These are phyloP conservation scores for Notarius lentiginosus DNA, from an alignment of 2,113 vertebrate genomes.

Conservation along the genomic window DNA sequence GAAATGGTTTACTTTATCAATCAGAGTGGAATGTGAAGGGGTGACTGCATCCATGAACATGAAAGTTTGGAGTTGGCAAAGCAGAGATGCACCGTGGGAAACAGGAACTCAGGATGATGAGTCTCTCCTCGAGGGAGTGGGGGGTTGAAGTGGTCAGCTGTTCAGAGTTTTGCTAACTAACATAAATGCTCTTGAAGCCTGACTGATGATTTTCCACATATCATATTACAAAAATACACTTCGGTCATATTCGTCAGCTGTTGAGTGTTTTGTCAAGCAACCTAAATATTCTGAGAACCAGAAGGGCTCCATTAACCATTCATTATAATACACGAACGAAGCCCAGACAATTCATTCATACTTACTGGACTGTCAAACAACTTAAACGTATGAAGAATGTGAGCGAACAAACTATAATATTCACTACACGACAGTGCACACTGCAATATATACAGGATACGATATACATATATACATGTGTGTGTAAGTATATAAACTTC, in stretches of 20 bases:
- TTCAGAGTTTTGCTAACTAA: constrained; percentile 8
- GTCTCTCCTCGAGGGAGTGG: constrained; percentile 32
- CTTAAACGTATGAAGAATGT: neutral
- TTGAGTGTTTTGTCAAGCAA: neutral
- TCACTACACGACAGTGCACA: neutral
- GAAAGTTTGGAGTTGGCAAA: neutral
- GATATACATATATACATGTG: too few species aligned
- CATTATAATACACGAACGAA: neutral
- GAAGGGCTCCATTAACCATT: neutral
- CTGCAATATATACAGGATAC: too few species aligned
- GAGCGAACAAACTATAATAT: neutral
- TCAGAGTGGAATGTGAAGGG: constrained; percentile 8
- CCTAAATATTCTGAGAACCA: neutral
- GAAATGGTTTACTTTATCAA: constrained; percentile 31
- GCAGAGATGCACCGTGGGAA: constrained; percentile 45
- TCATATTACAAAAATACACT: neutral
- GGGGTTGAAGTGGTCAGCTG: constrained; percentile 16
- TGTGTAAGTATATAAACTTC: too few species aligned
- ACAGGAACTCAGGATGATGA: constrained; percentile 43
- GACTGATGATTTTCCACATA: constrained; percentile 12
- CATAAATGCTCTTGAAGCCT: neutral
- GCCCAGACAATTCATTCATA: neutral
- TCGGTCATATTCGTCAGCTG: neutral
- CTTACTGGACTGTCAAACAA: neutral
- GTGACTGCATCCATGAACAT: constrained; percentile 18